Base-by-base conservation (phyloP, 2,797 vertebrate genomes). In the Epinephelus malabaricus region DNA sequence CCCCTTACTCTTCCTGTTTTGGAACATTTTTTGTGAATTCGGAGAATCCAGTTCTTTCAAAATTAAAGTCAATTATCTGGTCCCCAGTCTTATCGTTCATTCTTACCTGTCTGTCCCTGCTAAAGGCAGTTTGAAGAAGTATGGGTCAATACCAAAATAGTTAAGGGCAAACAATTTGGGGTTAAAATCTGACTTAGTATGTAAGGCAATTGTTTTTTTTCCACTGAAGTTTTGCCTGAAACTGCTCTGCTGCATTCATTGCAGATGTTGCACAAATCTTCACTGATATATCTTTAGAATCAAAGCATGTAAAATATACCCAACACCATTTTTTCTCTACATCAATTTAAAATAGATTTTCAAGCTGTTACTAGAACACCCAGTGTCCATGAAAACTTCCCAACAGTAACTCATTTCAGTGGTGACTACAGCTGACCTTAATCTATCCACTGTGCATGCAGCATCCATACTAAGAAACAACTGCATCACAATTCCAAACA, bases 11-110 rank as follows among this genome's bases (percentile, higher is more conserved):
- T 46, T 21, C 25, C 15, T 34, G 19, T 47, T 62, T 5, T 63
- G 17, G 38, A 53, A n/a, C 13, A 53, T 51, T 43, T 30, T 63
- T 53, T 5, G 7, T 54, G 50, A 17, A 21, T 73, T 60, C 3
- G 6, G 14, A 17, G 21, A 64, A 63, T 46, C n/a, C 15, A 21
- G 45, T 62, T 53, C 21, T 13, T 53, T 25, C 5, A 17, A 23
- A 54, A 69, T 56, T 61, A 15, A 69, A 60, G 64, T 45, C 38
- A 23, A 13, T n/a, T 13, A 40, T 54, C 40, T 30, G 23, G 23
- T 43, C 19, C 43, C 40, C 8, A 10, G 6, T 10, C 5, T 25
- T 25, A 10, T 14, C 11, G 13, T 19, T 71, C 46, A 3, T 4
- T 56, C 11, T 15, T 54, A 6, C 15, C 58, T 21, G 13, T 43